Base-by-base conservation (phyloP, 2,797 vertebrate species). In the Melanotaenia trifasciata region DNA sequence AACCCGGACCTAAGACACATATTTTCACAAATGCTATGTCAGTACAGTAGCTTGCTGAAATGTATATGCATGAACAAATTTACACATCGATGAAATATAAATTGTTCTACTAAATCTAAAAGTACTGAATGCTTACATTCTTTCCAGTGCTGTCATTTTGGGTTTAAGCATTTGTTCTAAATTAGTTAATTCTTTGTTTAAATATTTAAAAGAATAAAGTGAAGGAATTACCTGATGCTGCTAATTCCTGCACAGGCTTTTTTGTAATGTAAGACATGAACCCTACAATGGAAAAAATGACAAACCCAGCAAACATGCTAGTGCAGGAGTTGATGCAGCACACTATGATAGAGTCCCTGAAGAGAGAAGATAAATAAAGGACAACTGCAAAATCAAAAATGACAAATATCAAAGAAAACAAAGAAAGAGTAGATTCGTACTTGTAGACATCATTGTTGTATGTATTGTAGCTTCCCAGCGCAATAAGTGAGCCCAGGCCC, bases 221-320 rank as follows among this genome's bases (percentile, higher is more conserved):
- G 10, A 58, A 13, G 36, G n/a, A 36, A n/a, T 16, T 78, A 97
- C 96, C 97, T 68, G 97, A 98, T 32, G 97, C 96, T 24, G 96
- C 96, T 58, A 98, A 76, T 78, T 97, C 96, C 32, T 95, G 91
- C 57, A 98, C 95, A 0, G 96, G 95, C 83, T 96, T 97, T 90
- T 97, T 98, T 0, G 96, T 97, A 89, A 97, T 95, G 87, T 95
- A 66, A 0, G 96, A 95, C 96, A 98, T 98, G 90, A 98, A 98
- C 64, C 97, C 97, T 14, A 98, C 95, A 2, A 98, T 96, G 74
- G 97, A 97, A 90, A 98, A 98, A 90, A 98, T 97, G 85, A 98
- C 96, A 1, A 97, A 91, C 32, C 97, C 96, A 0, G 96, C 96
- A 78, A 97, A 98, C 90, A 97, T 84, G 82, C 96, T 97, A 54